Evolutionary conservation across 30 jellyfish, hydroid and myxozoan genomes (phyloP).

Genomic region (Phacellophora camtschatica): DNA sequence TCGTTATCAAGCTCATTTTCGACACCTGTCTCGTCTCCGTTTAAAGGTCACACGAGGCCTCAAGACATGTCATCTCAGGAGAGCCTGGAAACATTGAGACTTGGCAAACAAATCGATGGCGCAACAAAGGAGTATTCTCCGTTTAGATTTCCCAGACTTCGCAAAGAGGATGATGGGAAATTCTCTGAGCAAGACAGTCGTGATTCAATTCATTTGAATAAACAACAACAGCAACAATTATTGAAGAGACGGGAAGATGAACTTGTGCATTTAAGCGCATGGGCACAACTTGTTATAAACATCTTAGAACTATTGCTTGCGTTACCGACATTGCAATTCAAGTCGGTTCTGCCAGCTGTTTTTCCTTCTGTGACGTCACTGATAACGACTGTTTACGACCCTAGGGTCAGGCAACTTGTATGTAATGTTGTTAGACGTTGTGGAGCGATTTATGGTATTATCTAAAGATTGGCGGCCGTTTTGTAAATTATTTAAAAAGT

Average conservation of each 20-base stretch:
- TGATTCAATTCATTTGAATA: conserved; percentile 27
- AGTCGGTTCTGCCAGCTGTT: conserved; percentile 97
- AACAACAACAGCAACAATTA: conserved; percentile 63
- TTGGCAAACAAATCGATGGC: conserved; percentile 53
- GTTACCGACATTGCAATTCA: conserved; percentile 94
- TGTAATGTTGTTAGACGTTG: conserved; percentile 97
- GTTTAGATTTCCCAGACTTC: conserved; percentile 66
- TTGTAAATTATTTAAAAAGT: neutral
- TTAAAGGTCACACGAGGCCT: conserved; percentile 49
- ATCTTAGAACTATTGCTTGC: conserved; percentile 90
- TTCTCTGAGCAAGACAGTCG: conserved; percentile 65
- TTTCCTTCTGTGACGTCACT: conserved; percentile 98
- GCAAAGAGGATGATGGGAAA: conserved; percentile 70
- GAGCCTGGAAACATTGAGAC: conserved; percentile 71
- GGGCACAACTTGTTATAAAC: conserved; percentile 92
- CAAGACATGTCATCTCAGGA: conserved; percentile 91
- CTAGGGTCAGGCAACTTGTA: conserved; percentile 94
- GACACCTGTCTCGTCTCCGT: conserved; percentile 88
- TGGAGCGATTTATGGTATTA: conserved; percentile 95
- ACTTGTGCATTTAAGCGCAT: conserved; percentile 80
- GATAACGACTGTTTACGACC: conserved; percentile 86
- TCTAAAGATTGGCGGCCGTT: conserved; percentile 7
- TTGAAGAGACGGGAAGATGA: conserved; percentile 82
- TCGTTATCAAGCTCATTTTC: conserved; percentile 68
- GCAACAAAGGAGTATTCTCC: conserved; percentile 67